These are phyloP conservation scores for Anguilla anguilla DNA, from an alignment of 2,797 vertebrate genomes.

Conservation along the genomic window DNA sequence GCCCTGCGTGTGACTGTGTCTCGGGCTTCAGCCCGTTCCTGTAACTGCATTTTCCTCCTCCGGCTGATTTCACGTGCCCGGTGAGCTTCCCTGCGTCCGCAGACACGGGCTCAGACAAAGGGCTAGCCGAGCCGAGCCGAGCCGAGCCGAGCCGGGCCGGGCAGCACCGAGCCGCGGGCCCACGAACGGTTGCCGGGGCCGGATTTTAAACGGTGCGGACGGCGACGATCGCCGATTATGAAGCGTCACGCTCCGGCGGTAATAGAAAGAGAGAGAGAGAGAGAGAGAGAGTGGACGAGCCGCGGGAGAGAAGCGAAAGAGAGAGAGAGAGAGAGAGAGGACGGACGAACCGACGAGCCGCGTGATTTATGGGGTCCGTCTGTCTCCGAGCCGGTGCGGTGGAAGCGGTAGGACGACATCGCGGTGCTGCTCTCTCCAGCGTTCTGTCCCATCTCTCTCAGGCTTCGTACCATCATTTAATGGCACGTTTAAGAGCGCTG, in stretches of 20 bases:
- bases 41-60: background rate
- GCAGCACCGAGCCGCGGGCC: too few species aligned
- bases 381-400: constrained; percentile 22
- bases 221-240: too few species aligned
- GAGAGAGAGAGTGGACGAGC: too few species aligned
- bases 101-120: background rate
- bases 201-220: too few species aligned
- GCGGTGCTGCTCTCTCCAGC: background rate
- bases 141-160: too few species aligned
- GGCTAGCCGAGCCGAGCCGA: too few species aligned
- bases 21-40: background rate
- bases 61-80: background rate
- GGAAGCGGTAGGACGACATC: constrained; percentile 30
- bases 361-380: constrained; percentile 9
- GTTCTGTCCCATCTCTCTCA: constrained; percentile 46
- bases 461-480: constrained; percentile 67
- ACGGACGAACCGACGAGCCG: too few species aligned
- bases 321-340: too few species aligned
- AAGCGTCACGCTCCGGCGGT: too few species aligned
- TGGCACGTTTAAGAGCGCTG: constrained; percentile 63
- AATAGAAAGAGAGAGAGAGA: too few species aligned
- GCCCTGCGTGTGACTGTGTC: background rate
- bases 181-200: too few species aligned
- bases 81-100: background rate
- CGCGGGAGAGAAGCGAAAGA: too few species aligned